phyloP scores from a whole-genome alignment of 2,797 vertebrate species.

The Tragopan temminckii region DNA sequence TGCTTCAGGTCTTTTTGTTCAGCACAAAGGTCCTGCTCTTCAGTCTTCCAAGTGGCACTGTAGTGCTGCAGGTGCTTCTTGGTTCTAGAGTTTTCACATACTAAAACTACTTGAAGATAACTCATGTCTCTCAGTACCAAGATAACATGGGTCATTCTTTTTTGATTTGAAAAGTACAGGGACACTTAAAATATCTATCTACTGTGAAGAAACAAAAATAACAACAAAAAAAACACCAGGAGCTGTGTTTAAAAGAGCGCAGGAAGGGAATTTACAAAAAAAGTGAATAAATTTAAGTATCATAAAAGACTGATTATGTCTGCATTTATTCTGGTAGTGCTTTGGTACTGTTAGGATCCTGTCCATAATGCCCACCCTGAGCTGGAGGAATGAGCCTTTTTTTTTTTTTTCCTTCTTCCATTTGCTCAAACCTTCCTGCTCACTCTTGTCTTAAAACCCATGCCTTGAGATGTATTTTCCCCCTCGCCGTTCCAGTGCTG shows the following conservation, averaged over 20 bases:
- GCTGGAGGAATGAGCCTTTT: background rate
- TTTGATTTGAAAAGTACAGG: background rate
- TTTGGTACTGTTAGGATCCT: background rate
- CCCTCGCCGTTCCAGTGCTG: background rate
- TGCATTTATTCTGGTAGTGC: background rate
- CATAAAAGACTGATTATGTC: background rate
- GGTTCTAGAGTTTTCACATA: background rate
- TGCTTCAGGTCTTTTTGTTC: background rate
- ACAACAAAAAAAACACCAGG: background rate
- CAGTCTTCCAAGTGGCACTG: background rate
- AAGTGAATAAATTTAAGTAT: background rate
- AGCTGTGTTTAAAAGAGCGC: background rate
- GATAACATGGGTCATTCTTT: background rate
- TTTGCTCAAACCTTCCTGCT: background rate
- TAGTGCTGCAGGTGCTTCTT: background rate
- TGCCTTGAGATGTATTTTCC: background rate
- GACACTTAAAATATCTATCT: background rate
- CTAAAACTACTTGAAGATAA: background rate
- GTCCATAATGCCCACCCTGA: background rate
- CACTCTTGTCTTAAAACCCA: background rate
- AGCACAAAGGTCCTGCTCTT: background rate
- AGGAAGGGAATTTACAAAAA: background rate
- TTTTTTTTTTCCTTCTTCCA: background rate
- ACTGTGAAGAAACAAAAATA: too few species aligned
- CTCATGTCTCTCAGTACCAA: background rate